A percentile compares a stretch with the other conserved stretches of the same genome.
Conservation (phyloP, 92 coral and sea anemone genomes). For the Siderastrea siderea region DNA sequence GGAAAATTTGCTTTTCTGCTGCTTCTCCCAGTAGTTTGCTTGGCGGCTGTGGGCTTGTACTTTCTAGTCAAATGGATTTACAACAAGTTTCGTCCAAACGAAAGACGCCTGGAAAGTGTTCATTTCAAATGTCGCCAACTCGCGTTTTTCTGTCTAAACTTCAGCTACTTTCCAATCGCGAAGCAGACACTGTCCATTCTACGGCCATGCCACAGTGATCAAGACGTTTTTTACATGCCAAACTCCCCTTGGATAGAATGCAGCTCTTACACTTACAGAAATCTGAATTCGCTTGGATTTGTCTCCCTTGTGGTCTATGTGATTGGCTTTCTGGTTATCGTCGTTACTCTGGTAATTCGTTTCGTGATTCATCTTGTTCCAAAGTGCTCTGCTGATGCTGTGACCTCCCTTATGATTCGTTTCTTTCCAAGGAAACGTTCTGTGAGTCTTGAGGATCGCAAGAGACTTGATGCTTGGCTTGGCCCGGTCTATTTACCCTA, state of each 20-base stretch:
- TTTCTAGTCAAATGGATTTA: slow-evolving; percentile 20
- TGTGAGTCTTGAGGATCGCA: slow-evolving; percentile 29
- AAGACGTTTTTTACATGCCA: slow-evolving; percentile 51
- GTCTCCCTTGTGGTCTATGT: slow-evolving; percentile 64
- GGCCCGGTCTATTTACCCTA: slow-evolving; percentile 73
- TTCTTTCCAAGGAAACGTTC: slow-evolving; percentile 33
- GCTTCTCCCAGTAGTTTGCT: slow-evolving; percentile 59
- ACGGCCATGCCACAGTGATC: slow-evolving; percentile 69
- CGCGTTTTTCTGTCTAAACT: slow-evolving; percentile 64
- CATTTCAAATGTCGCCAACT: slow-evolving; percentile 60
- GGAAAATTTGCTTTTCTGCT: slow-evolving; percentile 62
- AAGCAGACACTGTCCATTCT: slow-evolving; percentile 60
- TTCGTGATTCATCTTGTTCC: too few relatives aligned
- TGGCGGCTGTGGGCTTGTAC: slow-evolving; percentile 41
- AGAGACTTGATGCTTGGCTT: slow-evolving; percentile 69
- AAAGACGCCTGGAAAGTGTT: slow-evolving; percentile 24
- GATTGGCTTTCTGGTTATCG: slow-evolving; percentile 65
- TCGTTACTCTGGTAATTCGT: neutral
- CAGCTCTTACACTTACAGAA: slow-evolving; percentile 31
- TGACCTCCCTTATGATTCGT: slow-evolving; percentile 5
- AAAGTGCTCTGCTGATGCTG: too few relatives aligned
- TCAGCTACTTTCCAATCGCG: slow-evolving; percentile 82
- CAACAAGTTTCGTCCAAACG: slow-evolving; percentile 30
- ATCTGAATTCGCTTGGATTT: slow-evolving; percentile 41
- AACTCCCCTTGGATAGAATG: slow-evolving; percentile 82